Conservation (phyloP, 1,140 invertebrate genomes). For the Drosophila erecta region DNA sequence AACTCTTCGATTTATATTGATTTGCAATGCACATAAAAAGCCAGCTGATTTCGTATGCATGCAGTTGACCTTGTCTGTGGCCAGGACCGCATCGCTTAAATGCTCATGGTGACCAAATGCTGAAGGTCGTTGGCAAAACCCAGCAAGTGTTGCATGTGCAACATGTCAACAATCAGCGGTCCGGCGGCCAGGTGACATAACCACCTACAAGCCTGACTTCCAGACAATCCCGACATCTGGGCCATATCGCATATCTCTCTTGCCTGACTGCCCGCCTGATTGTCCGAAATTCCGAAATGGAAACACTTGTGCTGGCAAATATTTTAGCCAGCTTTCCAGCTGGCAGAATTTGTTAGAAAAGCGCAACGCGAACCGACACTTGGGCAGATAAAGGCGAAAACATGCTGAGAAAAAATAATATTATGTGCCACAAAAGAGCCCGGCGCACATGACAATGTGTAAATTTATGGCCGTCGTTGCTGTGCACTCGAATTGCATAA, state of each 20-base stretch:
- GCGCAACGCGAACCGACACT: conserved; percentile 39
- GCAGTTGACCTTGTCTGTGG: conserved; percentile 74
- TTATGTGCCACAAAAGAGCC: conserved; percentile 37
- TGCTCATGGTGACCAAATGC: conserved; percentile 58
- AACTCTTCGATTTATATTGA: conserved; percentile 82
- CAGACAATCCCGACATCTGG: conserved; percentile 22
- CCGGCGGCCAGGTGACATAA: conserved; percentile 33
- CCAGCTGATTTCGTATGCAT: conserved; percentile 40
- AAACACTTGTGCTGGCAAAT: conserved; percentile 79
- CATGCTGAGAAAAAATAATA: conserved; percentile 49
- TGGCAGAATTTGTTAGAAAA: conserved; percentile 78
- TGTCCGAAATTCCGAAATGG: conserved; percentile 24
- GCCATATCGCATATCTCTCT: conserved; percentile 7
- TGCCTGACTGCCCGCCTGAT: background rate
- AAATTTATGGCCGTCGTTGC: conserved; percentile 66
- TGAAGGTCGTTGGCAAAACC: conserved; percentile 52
- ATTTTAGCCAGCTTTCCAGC: conserved; percentile 56
- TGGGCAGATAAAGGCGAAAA: conserved; percentile 43
- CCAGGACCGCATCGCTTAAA: conserved; percentile 42
- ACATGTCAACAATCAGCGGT: conserved; percentile 15
- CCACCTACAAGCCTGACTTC: conserved; percentile 12
- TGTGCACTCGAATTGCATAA: conserved; percentile 69
- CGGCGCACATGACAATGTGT: conserved; percentile 70
- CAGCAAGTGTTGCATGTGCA: conserved; percentile 24
- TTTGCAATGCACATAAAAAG: conserved; percentile 70